phyloP scores from a whole-genome alignment of 2,113 vertebrate genomes.

The Prionailurus bengalensis region DNA sequence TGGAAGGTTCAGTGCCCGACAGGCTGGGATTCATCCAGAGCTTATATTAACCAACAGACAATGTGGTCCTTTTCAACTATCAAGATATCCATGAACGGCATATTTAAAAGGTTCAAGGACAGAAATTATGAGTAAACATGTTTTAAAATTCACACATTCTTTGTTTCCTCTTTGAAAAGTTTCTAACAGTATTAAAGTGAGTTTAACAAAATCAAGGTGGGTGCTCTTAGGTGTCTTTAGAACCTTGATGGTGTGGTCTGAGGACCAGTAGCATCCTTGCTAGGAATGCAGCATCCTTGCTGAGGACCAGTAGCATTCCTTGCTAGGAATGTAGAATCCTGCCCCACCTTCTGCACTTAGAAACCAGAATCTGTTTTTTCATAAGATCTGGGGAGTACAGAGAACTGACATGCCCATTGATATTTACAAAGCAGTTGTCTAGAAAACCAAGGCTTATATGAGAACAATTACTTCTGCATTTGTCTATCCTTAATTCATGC shows the following conservation, averaged over 20 bases:
- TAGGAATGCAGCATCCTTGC: neutral
- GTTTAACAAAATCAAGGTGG: neutral
- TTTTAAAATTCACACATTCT: constrained; percentile 2
- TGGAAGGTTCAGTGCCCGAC: neutral
- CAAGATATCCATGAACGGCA: neutral
- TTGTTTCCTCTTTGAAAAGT: neutral
- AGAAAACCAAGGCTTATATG: neutral
- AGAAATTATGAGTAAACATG: neutral
- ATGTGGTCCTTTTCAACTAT: neutral
- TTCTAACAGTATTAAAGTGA: too few species aligned
- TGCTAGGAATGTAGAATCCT: neutral
- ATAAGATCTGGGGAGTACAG: neutral
- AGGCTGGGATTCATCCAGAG: neutral
- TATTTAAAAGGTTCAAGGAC: neutral
- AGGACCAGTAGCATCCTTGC: neutral
- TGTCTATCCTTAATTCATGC: neutral
- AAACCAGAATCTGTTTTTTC: neutral
- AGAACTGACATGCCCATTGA: neutral
- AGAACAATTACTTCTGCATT: neutral
- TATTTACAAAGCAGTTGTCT: neutral
- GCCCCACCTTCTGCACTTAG: neutral
- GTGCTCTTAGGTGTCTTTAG: neutral
- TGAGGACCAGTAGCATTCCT: neutral
- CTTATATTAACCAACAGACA: neutral
- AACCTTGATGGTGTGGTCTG: neutral